Conservation (phyloP, 2,113 vertebrate genomes). For the Nyctereutes procyonoides region DNA sequence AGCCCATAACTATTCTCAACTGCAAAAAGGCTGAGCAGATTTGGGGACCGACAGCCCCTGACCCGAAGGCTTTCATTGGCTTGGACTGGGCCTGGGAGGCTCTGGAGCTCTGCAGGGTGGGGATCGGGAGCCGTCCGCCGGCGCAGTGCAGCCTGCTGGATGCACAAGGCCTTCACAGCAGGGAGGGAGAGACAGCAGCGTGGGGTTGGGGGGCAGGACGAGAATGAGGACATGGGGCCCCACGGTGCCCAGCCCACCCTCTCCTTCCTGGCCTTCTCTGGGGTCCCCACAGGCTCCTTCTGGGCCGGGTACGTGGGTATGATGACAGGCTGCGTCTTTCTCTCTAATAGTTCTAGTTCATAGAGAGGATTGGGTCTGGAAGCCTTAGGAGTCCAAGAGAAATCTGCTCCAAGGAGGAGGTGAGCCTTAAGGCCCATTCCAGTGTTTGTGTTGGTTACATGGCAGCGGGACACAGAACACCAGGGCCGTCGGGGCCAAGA, state of each 20-base stretch:
- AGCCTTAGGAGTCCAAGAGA: neutral
- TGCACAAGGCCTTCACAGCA: neutral
- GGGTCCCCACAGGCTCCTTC: neutral
- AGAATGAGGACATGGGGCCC: neutral
- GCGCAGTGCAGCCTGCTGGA: fast-evolving
- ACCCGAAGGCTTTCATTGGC: neutral
- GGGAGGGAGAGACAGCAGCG: neutral
- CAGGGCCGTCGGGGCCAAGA: neutral
- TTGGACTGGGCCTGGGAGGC: neutral
- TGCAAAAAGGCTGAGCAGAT: neutral
- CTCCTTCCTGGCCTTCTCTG: neutral
- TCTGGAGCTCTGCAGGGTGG: neutral
- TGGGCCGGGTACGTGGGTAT: neutral
- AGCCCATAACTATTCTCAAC: neutral
- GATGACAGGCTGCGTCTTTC: neutral
- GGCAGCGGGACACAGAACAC: neutral
- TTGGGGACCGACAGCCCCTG: neutral
- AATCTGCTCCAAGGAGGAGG: neutral
- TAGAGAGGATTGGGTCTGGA: neutral
- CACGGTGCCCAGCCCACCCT: neutral
- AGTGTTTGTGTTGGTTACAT: neutral
- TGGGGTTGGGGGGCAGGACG: neutral
- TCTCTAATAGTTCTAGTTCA: neutral
- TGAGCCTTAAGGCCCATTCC: neutral
- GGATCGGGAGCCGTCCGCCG: neutral